Evolutionary conservation across 2,113 vertebrate genomes (phyloP), one percentile per base, ranked within the genome.

Genomic region (Lipotes vexillifer): DNA sequence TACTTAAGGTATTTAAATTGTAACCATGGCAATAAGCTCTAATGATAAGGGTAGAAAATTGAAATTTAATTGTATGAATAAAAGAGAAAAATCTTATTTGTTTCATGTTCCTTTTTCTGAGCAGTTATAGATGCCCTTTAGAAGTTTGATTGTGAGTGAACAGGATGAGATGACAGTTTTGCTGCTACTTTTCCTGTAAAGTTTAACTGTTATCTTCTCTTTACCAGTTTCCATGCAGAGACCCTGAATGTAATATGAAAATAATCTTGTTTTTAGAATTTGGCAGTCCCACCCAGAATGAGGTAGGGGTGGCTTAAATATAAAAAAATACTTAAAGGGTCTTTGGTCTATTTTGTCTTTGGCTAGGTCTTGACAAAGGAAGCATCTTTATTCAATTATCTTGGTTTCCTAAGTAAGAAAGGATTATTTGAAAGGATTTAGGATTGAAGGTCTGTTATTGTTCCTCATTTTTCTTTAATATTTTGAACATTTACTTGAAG

Each of bases 61-160:
- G 68, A 94, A 92, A 52, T 94, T 65, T 90, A 63, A 82, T 78
- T 89, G 31, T 85, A 69, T 96, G 72, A 88, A 63, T 93, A 81
- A 97, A 92, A 96, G 10, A 96, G 8, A 85, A 46, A 93, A 90
- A 63, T 91, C 80, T 71, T 4, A 23, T 88, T 85, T 88, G 38
- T 89, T 93, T 88, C 25, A 6, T 92, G 1, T 82, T 91, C 77
- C 46, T 80, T 91, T 95, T 82, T 78, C 65, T 83, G 36, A 63
- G 61, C 69, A 88, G 41, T 71, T 31, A 77, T 5, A 66, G 65
- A 66, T 68, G 25, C 20, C 33, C 17, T 91, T 94, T 92, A 65
- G 74, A 95, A 91, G 52, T 81, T 80, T 6, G 7, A 74, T 25
- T 88, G 2, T 74, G 82, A 61, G 31, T 78, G 88, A 88, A 81